Base-by-base conservation (phyloP, 2,888 invertebrate species). In the Caenorhabditis panamensis region DNA sequence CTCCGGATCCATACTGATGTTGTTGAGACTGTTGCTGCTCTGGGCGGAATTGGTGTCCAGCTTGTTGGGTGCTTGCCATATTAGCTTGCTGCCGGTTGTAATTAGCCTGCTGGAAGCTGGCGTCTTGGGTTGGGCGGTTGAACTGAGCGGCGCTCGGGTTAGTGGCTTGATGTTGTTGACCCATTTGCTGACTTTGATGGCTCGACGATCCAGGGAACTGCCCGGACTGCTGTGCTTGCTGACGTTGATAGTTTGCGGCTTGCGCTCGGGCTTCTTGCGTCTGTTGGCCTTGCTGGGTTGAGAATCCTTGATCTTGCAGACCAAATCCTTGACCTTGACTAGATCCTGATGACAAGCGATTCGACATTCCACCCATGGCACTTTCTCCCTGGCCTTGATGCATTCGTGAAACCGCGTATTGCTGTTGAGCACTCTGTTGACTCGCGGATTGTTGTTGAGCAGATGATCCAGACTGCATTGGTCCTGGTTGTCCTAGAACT, bases 401-500 rank as follows among this genome's bases (percentile, higher is more conserved):
- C n/a, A n/a, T n/a, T n/a, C n/a, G n/a, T n/a, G n/a, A n/a, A n/a
- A n/a, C n/a, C n/a, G n/a, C n/a, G n/a, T n/a, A 53, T 16, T 47
- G 59, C 13, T 68, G 68, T 31, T 54, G 28, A 5, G 41, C 28
- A n/a, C n/a, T n/a, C n/a, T n/a, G 53, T 41, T 59, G 71, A 9
- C 44, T 41, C 0, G 53, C 51, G 0, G 71, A 47, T 28, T 61
- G 71, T 13, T 71, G 61, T 28, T 67, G 69, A 31, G 5, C 31
- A 11, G 47, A n/a, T n/a, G n/a, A n/a, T n/a, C 62, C 62, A 47
- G 59, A n/a, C 47, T 71, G 71, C 71, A 71, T 71, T 31, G 63
- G 75, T 41, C 44, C 51, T 13, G 66, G 75, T 41, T 75, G 75
- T 36, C 67, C 67, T 47, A 75, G 24, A 24, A 73, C 51, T 0